Base-by-base conservation (phyloP, 53 echinoderm and acorn worm species). In the Zoroaster sp. region DNA sequence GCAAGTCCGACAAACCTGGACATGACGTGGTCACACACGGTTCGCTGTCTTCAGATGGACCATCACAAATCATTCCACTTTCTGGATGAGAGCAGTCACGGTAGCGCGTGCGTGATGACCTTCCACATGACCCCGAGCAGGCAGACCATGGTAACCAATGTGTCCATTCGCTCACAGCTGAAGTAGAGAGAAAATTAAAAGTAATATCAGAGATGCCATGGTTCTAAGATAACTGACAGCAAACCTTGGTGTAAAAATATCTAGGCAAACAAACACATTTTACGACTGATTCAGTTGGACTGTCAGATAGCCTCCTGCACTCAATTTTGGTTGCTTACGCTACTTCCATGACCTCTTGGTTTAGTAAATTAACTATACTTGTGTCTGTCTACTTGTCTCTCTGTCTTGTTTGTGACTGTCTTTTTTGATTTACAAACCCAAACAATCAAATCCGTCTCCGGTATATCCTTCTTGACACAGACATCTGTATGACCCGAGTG, bases 401-500 rank as follows among this genome's bases (percentile, higher is more conserved):
- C 18, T 53, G 18, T 2, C 21, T 20, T 18, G 3, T 8, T 18
- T 28, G 28, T 59, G 12, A 44, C 12, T 12, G 12, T 44, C 45
- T 44, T 44, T 44, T 7, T 59, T 52, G 36, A 36, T 5, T 14
- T 39, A 21, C 88, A 40, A 43, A 88, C 88, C 88, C 3, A 88
- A 12, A 30, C 88, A 88, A 21, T 66, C 21, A 30, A 76, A 66
- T 9, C 88, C 88, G 65, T 88, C 73, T 0, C 88, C 88, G 36
- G 36, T 44, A 14, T 76, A 88, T 14, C 36, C 20, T 14, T 77
- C 51, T 30, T n/a, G 36, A 36, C 88, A 88, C 1, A 59, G 31
- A 44, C 88, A 88, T 35, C 66, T 59, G 69, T 78, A 88, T 15
- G 88, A 88, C 21, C 88, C 88, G 14, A 36, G 77, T 31, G 69